Base-by-base conservation (phyloP, 1,140 invertebrate species). In the Artemia franciscana region DNA sequence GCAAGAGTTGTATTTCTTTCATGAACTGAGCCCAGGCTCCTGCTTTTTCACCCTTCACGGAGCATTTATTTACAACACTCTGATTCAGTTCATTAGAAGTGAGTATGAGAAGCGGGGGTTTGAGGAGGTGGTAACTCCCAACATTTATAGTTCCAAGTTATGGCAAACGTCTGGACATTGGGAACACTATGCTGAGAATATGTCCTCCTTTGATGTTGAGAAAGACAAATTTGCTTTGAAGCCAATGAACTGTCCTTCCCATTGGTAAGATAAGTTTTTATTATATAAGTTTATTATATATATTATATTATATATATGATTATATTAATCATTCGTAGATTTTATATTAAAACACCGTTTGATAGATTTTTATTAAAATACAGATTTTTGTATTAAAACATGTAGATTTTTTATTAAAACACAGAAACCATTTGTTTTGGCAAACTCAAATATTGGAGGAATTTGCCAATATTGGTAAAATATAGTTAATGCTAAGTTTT, bases 201-300 rank as follows among this genome's bases (percentile, higher is more conserved):
- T 65, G 65, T 64, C 66, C 24, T 64, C 62, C 25, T 64, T 66
- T 23, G 57, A 65, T 23, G 51, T 91, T 0, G 95, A 98, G 72
- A 97, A 97, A 71, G 93, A 98, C 72, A 90, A 80, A n/a, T 99
- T 86, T 76, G 95, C 89, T 0, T 74, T 99, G 61, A 99, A 99
- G 71, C 96, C 96, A 0, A 99, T 99, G 96, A 99, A 99, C 72
- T 99, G 96, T 71, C 95, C 95, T 0, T 93, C 93, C 1, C 92
- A 97, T 75, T 96, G 91, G 79, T 84, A 77, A 78, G 76, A 80
- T 57, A n/a, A n/a, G n/a, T n/a, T n/a, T n/a, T n/a, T n/a, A n/a
- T n/a, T n/a, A n/a, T n/a, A n/a, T n/a, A n/a, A n/a, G n/a, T n/a
- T n/a, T n/a, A n/a, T n/a, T n/a, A n/a, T n/a, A n/a, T n/a, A n/a